phyloP scores from a whole-genome alignment of 35 echinoderm and acorn worm genomes.

The Amphiura filiformis region DNA sequence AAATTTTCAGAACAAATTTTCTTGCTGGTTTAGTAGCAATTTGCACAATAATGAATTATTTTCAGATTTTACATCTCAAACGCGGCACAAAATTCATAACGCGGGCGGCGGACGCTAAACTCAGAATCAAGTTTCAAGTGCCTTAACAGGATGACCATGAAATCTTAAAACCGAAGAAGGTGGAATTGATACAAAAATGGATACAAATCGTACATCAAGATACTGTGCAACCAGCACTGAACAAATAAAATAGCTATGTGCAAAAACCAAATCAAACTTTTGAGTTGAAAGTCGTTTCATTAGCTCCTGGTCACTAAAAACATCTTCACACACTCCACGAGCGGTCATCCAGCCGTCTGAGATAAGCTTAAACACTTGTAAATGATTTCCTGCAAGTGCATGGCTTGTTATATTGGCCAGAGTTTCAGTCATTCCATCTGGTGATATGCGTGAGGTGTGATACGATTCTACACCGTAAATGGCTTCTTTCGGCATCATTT shows the following conservation, averaged over 20 bases:
- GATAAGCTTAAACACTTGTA: background rate
- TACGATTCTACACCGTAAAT: background rate
- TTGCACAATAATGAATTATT: too few species aligned
- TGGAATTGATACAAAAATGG: background rate
- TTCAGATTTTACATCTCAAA: too few species aligned
- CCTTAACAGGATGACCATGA: background rate
- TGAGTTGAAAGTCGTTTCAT: background rate
- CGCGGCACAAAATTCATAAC: too few species aligned
- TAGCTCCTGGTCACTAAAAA: background rate
- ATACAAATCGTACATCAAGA: background rate
- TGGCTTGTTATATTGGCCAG: background rate
- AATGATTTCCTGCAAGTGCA: background rate
- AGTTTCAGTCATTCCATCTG: background rate
- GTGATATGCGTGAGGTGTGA: background rate
- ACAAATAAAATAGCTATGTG: background rate
- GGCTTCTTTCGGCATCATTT: background rate
- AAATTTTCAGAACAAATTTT: too few species aligned
- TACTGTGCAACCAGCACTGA: background rate
- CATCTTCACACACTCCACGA: background rate
- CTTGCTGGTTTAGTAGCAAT: too few species aligned
- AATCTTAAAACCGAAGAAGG: background rate
- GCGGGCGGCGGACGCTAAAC: too few species aligned
- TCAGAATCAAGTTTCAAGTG: too few species aligned
- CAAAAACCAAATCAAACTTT: background rate
- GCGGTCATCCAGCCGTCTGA: background rate